These are phyloP conservation scores for Leptinotarsa texana DNA, from an alignment of 1,140 invertebrate genomes.

Conservation along the genomic window DNA sequence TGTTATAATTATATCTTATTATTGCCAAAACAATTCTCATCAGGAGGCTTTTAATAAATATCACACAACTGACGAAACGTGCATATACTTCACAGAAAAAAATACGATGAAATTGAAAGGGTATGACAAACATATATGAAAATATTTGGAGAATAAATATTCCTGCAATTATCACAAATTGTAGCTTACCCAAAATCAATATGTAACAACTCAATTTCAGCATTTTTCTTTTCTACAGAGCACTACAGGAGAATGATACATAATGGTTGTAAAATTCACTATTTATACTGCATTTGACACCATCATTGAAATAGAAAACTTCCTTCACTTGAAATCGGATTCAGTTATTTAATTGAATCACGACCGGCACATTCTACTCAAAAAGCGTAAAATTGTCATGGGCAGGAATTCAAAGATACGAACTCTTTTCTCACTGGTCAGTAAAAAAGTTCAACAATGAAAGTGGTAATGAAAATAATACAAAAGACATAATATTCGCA, in stretches of 20 bases:
- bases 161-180: background rate
- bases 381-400: slow-evolving; percentile 4
- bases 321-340: background rate
- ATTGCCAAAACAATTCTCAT: background rate
- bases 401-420: background rate
- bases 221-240: background rate
- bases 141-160: background rate
- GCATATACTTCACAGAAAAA: background rate
- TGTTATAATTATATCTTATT: too few species aligned
- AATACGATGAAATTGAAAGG: too few species aligned
- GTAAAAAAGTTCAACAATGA: too few species aligned
- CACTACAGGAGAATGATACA: background rate
- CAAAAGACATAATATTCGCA: too few species aligned
- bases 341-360: background rate
- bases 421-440: too few species aligned
- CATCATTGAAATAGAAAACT: background rate
- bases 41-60: background rate
- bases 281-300: slow-evolving; percentile 2
- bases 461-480: too few species aligned
- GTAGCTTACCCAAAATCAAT: background rate
- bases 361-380: background rate
- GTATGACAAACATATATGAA: background rate
- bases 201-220: background rate
- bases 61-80: background rate
- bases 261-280: background rate